A percentile compares a stretch with the other conserved stretches of the same genome.
These are phyloP conservation scores for Drosophila miranda DNA, from an alignment of 1,140 invertebrate species.

Conservation along the genomic window DNA sequence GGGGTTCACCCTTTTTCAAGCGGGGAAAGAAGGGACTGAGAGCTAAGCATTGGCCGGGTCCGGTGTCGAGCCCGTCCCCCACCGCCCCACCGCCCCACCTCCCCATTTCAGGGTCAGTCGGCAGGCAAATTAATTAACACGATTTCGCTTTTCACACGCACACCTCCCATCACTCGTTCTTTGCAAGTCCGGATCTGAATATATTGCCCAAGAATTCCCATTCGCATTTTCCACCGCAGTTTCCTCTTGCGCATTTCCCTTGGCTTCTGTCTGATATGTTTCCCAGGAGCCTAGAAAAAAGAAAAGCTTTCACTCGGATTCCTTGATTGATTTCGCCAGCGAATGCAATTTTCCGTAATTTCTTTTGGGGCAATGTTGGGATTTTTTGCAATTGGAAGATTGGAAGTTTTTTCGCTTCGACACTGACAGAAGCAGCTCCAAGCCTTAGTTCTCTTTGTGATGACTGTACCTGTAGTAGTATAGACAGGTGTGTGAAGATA, in stretches of 20 bases:
- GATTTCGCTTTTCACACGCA: constrained; percentile 53
- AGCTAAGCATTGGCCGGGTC: constrained; percentile 4
- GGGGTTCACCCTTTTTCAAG: neutral
- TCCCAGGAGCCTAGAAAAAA: too few relatives aligned
- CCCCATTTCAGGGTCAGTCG: constrained; percentile 4
- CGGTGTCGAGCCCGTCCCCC: constrained; percentile 9
- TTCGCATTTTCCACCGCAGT: constrained; percentile 16
- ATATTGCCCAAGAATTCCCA: constrained; percentile 33
- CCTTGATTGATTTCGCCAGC: too few relatives aligned
- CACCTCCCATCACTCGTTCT: neutral
- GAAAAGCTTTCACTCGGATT: too few relatives aligned
- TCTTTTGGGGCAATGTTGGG: neutral
- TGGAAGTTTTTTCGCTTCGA: neutral
- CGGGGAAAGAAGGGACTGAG: neutral
- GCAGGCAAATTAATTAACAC: constrained; percentile 68
- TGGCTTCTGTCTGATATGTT: constrained; percentile 1
- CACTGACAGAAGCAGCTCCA: too few relatives aligned
- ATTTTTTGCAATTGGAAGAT: constrained; percentile 1
- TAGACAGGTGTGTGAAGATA: too few relatives aligned
- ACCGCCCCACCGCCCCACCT: neutral
- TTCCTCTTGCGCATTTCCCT: constrained; percentile 4
- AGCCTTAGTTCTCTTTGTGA: neutral
- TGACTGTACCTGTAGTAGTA: neutral
- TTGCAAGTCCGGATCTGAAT: constrained; percentile 4
- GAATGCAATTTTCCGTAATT: too few relatives aligned